Conservation (phyloP, 2,888 invertebrate genomes). For the Drosophila mettleri region DNA sequence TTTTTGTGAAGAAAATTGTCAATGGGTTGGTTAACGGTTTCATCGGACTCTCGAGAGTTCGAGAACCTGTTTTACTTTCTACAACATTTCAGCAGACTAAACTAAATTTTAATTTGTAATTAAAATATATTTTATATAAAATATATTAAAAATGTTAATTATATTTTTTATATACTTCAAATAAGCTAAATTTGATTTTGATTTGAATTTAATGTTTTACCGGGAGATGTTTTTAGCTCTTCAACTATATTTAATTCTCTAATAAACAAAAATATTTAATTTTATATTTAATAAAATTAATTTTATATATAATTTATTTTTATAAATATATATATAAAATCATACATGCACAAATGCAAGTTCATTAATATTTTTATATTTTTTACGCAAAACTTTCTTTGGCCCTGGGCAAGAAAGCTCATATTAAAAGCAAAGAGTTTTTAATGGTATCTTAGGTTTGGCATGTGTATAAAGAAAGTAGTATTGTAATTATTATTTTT, state of each 20-base stretch:
- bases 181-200: neutral
- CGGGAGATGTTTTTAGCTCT: neutral
- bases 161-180: neutral
- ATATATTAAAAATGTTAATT: neutral
- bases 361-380: too few relatives aligned
- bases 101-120: neutral
- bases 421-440: too few relatives aligned
- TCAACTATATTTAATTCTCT: too few relatives aligned
- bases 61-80: neutral
- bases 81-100: neutral
- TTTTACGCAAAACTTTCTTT: too few relatives aligned
- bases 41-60: neutral
- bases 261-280: too few relatives aligned
- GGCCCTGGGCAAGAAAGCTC: too few relatives aligned
- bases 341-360: too few relatives aligned
- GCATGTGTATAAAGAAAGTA: neutral
- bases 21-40: slow-evolving; percentile 2
- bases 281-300: too few relatives aligned
- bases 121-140: too few relatives aligned
- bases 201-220: neutral
- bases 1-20: neutral
- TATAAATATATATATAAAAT: too few relatives aligned
- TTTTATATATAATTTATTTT: too few relatives aligned
- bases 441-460: neutral
- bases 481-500: neutral